Evolutionary conservation across 2,113 vertebrate species (phyloP), one percentile per base, ranked within the genome.

Genomic region (Vulpes vulpes): DNA sequence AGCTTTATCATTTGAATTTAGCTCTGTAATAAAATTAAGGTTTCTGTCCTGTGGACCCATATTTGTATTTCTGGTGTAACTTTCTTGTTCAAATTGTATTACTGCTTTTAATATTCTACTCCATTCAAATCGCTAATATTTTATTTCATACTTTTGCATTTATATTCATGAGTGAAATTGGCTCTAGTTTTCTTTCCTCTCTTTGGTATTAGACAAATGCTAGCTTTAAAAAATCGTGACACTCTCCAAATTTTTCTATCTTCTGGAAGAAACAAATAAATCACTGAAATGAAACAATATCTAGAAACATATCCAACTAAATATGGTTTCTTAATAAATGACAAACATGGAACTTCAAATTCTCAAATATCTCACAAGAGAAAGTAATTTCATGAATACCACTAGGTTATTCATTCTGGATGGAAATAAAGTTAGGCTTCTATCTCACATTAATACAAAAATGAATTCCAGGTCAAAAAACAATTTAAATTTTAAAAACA

Each of bases 91-190:
- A 71, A 65, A 8, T 89, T 78, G 73, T 86, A 49, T 35, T 53
- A 38, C 78, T 89, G 27, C 38, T 30, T 35, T 35, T 94, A 76
- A 43, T 78, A 51, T 5, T 32, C 27, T 38, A 38, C 49, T 92
- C 8, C 20, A 64, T 60, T 73, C 12, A 14, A 79, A 78, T 78
- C 81, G 11, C 5, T 94, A 38, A n/a, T 88, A 53, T 80, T 93
- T 91, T 81, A 76, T 73, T 79, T 79, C 4, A 25, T 74, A 67
- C 38, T 74, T 96, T 73, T 53, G n/a, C 14, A 23, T 81, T 73
- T 55, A 69, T 82, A 78, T 81, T 35, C 27, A 35, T 65, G 43
- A 96, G 25, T 92, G 64, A 82, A 73, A 65, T 93, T 85, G 55
- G 11, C 57, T 87, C 1, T 64, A 5, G 14, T 76, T 94, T 87